These are phyloP conservation scores for Ariopsis seemanni DNA, from an alignment of 2,113 vertebrate species.

Conservation along the genomic window DNA sequence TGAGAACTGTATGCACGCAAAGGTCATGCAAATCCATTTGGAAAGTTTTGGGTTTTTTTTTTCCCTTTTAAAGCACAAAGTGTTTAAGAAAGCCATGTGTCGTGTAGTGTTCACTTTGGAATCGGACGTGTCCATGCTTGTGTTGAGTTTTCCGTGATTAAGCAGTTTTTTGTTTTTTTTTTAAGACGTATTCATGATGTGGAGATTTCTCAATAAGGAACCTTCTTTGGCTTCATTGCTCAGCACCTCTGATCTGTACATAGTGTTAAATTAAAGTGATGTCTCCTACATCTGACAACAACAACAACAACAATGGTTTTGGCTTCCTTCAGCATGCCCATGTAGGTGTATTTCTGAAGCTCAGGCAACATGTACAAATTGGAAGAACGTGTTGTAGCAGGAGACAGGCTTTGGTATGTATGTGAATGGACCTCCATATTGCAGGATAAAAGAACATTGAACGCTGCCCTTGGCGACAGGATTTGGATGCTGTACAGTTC, in stretches of 20 bases:
- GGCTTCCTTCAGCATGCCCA: not conserved
- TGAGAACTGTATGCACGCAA: not conserved
- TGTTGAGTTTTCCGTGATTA: slow-evolving; percentile 5
- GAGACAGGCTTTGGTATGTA: not conserved
- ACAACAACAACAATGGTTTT: not conserved
- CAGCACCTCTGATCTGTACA: not conserved
- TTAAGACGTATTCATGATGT: not conserved
- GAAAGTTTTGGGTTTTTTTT: not conserved
- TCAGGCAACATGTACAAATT: not conserved
- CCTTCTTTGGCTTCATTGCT: not conserved
- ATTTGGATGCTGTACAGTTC: slow-evolving; percentile 27
- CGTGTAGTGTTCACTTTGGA: not conserved
- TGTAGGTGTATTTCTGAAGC: not conserved
- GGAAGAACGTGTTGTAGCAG: slow-evolving; percentile 10
- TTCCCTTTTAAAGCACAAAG: too few relatives aligned
- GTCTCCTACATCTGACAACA: not conserved
- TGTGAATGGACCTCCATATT: slow-evolving; percentile 28
- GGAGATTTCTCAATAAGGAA: not conserved
- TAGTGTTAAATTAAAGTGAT: not conserved
- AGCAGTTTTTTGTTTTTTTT: not conserved
- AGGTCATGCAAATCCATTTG: not conserved
- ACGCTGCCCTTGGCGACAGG: not conserved
- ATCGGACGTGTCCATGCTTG: not conserved
- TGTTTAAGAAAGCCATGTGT: not conserved
- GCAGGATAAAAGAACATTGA: not conserved